Evolutionary conservation across 2,113 vertebrate species (phyloP).

Genomic region (Hyla sarda): DNA sequence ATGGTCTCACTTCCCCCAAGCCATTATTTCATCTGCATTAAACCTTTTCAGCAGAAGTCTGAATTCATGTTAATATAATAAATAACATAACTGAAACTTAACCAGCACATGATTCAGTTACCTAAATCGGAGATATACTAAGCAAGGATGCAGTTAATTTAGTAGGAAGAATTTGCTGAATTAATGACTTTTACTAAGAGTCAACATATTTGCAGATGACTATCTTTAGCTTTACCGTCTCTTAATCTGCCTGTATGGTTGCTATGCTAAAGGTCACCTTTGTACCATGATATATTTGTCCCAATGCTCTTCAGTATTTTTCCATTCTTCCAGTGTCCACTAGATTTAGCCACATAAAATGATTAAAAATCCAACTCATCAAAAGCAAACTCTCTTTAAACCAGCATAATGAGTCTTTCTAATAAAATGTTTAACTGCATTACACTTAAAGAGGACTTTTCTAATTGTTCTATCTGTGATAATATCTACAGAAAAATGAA

Average conservation of each 20-base stretch:
- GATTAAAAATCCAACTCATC: neutral
- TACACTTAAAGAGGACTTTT: neutral
- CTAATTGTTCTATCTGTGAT: neutral
- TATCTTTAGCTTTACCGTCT: conserved; percentile 42
- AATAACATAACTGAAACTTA: neutral
- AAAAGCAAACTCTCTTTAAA: neutral
- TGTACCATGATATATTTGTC: conserved; percentile 26
- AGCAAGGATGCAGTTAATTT: conserved; percentile 20
- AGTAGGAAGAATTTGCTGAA: conserved; percentile 47
- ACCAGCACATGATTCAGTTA: conserved; percentile 1
- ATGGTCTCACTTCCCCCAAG: neutral
- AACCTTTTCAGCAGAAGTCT: neutral
- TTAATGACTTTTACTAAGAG: conserved; percentile 39
- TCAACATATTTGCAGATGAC: conserved; percentile 33
- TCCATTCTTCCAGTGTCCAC: neutral
- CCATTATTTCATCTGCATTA: neutral
- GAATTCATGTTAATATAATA: neutral
- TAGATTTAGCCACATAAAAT: neutral
- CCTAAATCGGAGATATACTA: neutral
- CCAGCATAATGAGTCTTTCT: neutral
- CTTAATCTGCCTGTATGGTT: conserved; percentile 15
- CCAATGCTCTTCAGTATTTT: conserved; percentile 13
- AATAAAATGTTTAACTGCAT: neutral
- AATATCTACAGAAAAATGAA: neutral
- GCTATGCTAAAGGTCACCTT: conserved; percentile 46